Evolutionary conservation across 2,888 invertebrate genomes (phyloP).

Genomic region (Ischnura elegans): DNA sequence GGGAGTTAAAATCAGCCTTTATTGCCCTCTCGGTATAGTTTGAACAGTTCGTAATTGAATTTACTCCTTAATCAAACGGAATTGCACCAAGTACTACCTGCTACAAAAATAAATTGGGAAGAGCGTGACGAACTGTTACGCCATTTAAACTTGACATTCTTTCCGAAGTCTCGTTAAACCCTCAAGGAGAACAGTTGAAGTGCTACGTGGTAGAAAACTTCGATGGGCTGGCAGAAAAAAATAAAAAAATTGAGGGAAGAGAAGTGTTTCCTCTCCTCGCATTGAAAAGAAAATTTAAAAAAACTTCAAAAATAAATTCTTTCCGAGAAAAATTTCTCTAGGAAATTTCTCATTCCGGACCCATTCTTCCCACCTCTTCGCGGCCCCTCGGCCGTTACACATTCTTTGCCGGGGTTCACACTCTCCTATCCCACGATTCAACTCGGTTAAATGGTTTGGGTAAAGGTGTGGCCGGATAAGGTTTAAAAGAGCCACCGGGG

Average conservation of each 20-base stretch:
- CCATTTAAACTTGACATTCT: not conserved
- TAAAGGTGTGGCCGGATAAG: not conserved
- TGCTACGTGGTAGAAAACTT: constrained; percentile 12
- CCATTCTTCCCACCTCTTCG: not conserved
- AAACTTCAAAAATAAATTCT: not conserved
- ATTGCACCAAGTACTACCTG: not conserved
- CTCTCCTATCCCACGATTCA: not conserved
- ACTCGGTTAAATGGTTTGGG: not conserved
- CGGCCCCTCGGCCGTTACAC: too few species aligned
- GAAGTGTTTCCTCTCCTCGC: not conserved
- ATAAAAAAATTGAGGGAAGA: not conserved
- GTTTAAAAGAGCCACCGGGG: not conserved
- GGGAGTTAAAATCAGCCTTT: not conserved
- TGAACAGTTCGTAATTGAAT: not conserved
- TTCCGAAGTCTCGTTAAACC: constrained; percentile 46
- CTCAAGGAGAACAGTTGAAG: constrained; percentile 22
- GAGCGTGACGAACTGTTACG: constrained; percentile 7
- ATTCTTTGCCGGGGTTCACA: not conserved
- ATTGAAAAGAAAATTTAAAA: not conserved
- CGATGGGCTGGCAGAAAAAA: not conserved
- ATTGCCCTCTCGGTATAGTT: not conserved
- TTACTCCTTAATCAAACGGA: not conserved
- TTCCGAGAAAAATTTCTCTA: not conserved
- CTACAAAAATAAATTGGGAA: not conserved
- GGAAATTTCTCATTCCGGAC: not conserved